Base-by-base conservation (phyloP, 2,888 invertebrate genomes). In the Conistra vaccinii region DNA sequence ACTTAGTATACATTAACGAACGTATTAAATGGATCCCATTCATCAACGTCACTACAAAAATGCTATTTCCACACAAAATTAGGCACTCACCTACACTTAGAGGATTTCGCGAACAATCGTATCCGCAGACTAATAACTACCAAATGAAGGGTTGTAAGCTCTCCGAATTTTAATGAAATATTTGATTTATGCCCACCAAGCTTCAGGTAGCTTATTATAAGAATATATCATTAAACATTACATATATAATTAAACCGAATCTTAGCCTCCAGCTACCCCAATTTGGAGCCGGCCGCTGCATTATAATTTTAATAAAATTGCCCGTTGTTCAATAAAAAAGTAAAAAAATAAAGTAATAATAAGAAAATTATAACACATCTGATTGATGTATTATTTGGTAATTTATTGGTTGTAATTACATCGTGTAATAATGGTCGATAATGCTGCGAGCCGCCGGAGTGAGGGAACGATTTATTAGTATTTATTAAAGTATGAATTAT, bases 401-500 rank as follows among this genome's bases (percentile, higher is more conserved):
- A 96, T 96, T 96, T 96, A 96, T 96, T 94, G 96, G 91, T 87
- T 93, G 94, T 96, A 96, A 96, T 96, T 96, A 96, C 95, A 96
- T 96, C 95, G 93, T 94, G 95, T 96, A 96, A 96, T 96, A 95
- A 95, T 93, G 93, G 94, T 91, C 89, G 94, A 95, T 96, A 96
- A 96, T 96, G 92, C 93, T 89, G 90, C 89, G 89, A 89, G 89
- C 83, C 86, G 85, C 83, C 87, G 89, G 91, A 91, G 91, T 92
- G 93, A 90, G 91, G 92, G 93, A 90, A 95, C 92, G 94, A 96
- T 96, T 96, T 96, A 96, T 96, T 95, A 95, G 94, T 96, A 95
- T 96, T 96, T 96, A 96, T 96, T 96, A 95, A 95, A 95, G 95
- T 96, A 96, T 96, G 95, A 96, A 95, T 96, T 96, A 96, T 96